Base-by-base conservation (phyloP, 37 sponge, comb jelly and placozoan species). In the Cliona cf. orientalis region DNA sequence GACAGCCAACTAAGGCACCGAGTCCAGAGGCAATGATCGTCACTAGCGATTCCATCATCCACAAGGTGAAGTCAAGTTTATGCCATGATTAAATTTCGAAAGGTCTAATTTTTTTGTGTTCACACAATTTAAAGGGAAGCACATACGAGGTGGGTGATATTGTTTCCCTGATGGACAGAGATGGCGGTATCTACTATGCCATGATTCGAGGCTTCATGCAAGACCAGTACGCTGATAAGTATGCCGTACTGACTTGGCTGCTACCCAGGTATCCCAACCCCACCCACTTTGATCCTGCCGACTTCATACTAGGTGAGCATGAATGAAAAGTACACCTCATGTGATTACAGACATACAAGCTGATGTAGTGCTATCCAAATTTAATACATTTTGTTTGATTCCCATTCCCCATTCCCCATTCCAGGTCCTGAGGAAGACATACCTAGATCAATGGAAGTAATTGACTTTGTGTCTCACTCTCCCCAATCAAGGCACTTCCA, bases 401-500 rank as follows among this genome's bases (percentile, higher is more conserved):
- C 9, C 12, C 12, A 9, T 9, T 28, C 29, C 22, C 17, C 63
- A 12, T 6, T 25, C 26, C 6, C 26, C 23, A 12, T 43, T 32
- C 2, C 73, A 92, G 92, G 92, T 46, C 92, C 92, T 23, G 92
- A 92, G n/a, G 92, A 92, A 34, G 92, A 92, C 29, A 72, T 39
- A 25, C 77, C 85, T 2, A 43, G 73, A 61, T 60, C 86, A 28
- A 42, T 92, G 75, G 92, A 92, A 2, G 39, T 14, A 45, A 43
- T 92, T 5, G 90, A 92, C 5, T 92, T 92, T 73, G 91, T 92
- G 28, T 80, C 62, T 43, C 88, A 86, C 72, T 82, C 87, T 26
- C 91, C 91, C 17, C 76, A 69, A 14, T 88, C 89, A n/a, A 57
- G 45, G 22, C 53, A 68, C 60, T 85, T 85, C 34, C 78, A 67